Evolutionary conservation across 1,140 invertebrate genomes (phyloP).

Genomic region (Berghia stephanieae): DNA sequence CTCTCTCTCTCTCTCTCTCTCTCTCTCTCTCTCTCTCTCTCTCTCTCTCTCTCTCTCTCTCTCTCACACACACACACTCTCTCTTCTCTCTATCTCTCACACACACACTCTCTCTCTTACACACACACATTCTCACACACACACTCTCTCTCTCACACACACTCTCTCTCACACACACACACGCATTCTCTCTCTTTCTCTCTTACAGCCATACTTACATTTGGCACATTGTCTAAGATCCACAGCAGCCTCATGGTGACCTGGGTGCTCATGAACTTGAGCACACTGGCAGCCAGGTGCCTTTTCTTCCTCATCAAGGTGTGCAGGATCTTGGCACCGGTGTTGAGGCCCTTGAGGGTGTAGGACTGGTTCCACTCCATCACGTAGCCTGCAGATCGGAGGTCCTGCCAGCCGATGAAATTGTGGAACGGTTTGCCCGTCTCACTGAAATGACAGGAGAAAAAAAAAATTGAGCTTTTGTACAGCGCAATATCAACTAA

Average conservation of each 20-base stretch:
- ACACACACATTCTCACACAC: no score
- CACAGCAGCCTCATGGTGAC: conserved; percentile 42
- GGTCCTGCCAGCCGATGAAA: conserved; percentile 97
- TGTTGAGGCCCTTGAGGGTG: conserved; percentile 75
- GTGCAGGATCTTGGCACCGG: conserved; percentile 77
- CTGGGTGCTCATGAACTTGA: conserved; percentile 64
- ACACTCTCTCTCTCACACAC: no score
- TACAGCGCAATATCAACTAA: background rate
- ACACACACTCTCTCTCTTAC: no score
- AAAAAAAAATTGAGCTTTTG: background rate
- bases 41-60: no score
- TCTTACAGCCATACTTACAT: conserved; percentile 40
- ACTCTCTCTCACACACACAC: background rate
- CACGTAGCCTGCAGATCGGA: conserved; percentile 82
- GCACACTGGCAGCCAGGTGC: conserved; percentile 75
- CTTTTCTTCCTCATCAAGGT: conserved; percentile 79
- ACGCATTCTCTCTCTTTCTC: background rate
- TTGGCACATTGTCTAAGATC: conserved; percentile 73
- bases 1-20: no score
- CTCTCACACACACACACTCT: no score
- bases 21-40: no score
- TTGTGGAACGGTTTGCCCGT: conserved; percentile 88
- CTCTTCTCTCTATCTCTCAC: no score
- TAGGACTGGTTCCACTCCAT: conserved; percentile 86
- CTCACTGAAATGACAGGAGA: conserved; percentile 62